Evolutionary conservation across 2,888 invertebrate genomes (phyloP).

Genomic region (Acanthosepion lycidas): DNA sequence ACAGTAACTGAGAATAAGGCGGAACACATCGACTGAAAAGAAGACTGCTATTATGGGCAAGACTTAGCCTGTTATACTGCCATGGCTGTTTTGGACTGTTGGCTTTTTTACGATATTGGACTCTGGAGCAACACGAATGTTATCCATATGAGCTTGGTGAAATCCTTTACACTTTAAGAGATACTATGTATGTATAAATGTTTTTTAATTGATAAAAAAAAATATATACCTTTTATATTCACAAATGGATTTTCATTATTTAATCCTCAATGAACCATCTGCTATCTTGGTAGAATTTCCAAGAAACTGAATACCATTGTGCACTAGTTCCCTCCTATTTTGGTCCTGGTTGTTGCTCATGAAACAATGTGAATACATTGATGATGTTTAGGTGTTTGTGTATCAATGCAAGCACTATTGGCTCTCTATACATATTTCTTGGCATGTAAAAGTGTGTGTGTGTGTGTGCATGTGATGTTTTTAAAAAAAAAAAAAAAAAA

Average conservation of each 20-base stretch:
- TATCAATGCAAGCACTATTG: not conserved
- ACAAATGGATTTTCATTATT: not conserved
- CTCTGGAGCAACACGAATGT: conserved; percentile 18
- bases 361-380: not conserved
- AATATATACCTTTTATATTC: not conserved
- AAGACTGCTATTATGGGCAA: conserved; percentile 14
- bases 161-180: conserved; percentile 21
- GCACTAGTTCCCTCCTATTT: not conserved
- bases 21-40: not conserved
- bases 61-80: not conserved
- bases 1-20: not conserved
- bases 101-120: conserved; percentile 15
- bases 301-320: not conserved
- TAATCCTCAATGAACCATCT: not conserved
- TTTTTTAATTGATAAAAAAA: conserved; percentile 18
- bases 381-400: not conserved
- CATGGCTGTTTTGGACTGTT: not conserved
- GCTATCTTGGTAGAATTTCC: not conserved
- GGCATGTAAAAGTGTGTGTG: not conserved
- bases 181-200: conserved; percentile 33
- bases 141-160: conserved; percentile 21
- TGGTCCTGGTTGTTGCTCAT: not conserved
- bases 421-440: not conserved
- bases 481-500: too few species aligned
- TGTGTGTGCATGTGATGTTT: not conserved